These are phyloP conservation scores for Pinctada fucata DNA, from an alignment of 2,888 invertebrate genomes.

Conservation along the genomic window DNA sequence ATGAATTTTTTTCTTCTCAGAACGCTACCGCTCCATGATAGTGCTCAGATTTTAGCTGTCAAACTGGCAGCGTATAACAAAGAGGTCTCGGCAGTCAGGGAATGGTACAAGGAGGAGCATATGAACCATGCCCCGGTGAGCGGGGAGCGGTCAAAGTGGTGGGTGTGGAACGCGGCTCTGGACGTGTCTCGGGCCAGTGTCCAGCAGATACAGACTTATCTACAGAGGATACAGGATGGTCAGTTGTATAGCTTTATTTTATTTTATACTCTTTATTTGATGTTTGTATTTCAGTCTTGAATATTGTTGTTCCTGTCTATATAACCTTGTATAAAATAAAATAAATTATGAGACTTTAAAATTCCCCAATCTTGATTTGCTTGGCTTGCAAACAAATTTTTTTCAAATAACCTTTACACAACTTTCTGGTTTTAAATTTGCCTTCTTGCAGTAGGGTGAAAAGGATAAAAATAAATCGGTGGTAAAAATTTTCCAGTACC, in stretches of 20 bases:
- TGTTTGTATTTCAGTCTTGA: too few relatives aligned
- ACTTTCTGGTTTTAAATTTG: too few relatives aligned
- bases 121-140: conserved; percentile 69
- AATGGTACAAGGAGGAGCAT: conserved; percentile 74
- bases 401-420: too few relatives aligned
- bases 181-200: conserved; percentile 70
- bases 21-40: conserved; percentile 72
- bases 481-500: too few relatives aligned
- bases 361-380: too few relatives aligned
- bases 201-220: conserved; percentile 73
- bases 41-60: conserved; percentile 73
- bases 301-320: too few relatives aligned
- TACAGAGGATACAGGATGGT: conserved; percentile 71
- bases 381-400: too few relatives aligned
- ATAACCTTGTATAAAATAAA: too few relatives aligned
- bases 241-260: conserved; percentile 12
- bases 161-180: conserved; percentile 73
- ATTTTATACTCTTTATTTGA: too few relatives aligned
- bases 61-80: conserved; percentile 69
- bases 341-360: too few relatives aligned
- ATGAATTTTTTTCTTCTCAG: conserved; percentile 47
- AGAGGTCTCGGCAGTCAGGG: conserved; percentile 61
- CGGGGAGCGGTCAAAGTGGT: conserved; percentile 75
- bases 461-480: too few relatives aligned
- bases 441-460: too few relatives aligned